Evolutionary conservation across 2,113 vertebrate species (phyloP).

Genomic region (Melospiza georgiana): DNA sequence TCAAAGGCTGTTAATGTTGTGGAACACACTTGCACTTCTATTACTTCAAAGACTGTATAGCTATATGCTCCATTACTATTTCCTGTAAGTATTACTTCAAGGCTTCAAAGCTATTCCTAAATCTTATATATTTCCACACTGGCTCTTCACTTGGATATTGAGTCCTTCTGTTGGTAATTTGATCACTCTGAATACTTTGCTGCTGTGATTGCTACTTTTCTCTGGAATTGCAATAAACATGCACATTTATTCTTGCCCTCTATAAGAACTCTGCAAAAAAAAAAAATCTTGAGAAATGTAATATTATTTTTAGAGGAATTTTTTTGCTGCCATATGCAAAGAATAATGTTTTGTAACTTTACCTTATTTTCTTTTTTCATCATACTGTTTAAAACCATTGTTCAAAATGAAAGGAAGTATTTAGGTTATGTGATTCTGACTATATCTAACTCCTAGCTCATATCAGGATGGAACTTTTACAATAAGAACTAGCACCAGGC

Average conservation of each 20-base stretch:
- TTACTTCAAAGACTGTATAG: neutral
- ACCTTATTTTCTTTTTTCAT: neutral
- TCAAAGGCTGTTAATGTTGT: constrained; percentile 5
- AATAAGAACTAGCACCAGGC: neutral
- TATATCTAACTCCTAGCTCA: neutral
- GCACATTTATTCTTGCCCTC: neutral
- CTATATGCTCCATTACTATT: neutral
- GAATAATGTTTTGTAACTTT: neutral
- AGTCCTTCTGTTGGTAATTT: neutral
- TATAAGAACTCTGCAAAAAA: neutral
- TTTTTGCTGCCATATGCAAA: neutral
- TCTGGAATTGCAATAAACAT: neutral
- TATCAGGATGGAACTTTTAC: neutral
- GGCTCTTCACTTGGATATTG: neutral
- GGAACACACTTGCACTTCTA: neutral
- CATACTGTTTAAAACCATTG: neutral
- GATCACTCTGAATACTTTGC: neutral
- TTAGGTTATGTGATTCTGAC: neutral
- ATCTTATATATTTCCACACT: neutral
- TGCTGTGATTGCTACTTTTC: neutral
- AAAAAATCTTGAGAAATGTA: neutral
- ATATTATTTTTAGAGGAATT: neutral
- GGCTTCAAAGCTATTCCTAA: neutral
- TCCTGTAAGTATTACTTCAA: neutral
- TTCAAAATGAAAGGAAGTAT: neutral